phyloP scores from a whole-genome alignment of 2,797 vertebrate species.

The Eulemur coronatus region DNA sequence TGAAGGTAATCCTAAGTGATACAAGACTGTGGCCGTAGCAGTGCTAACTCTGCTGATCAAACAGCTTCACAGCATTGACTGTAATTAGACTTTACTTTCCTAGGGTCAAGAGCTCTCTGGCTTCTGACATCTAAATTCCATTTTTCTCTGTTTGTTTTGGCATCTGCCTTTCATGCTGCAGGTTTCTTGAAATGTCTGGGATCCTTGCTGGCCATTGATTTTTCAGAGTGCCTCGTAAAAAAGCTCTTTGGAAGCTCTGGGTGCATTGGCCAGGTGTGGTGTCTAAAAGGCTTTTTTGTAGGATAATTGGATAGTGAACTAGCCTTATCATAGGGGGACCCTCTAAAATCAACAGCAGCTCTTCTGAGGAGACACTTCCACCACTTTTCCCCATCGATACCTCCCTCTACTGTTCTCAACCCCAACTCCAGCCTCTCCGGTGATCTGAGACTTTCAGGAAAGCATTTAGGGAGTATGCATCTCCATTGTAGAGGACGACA shows the following conservation, averaged over 20 bases:
- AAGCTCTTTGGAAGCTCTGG: not conserved
- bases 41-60: not conserved
- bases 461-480: not conserved
- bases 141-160: not conserved
- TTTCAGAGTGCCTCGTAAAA: not conserved
- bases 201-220: not conserved
- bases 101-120: not conserved
- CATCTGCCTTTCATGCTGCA: not conserved
- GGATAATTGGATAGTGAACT: not conserved
- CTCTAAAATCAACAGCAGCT: not conserved
- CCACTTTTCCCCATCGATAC: not conserved
- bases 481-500: not conserved
- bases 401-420: not conserved
- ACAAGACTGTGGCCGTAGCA: not conserved
- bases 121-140: not conserved
- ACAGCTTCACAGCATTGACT: not conserved
- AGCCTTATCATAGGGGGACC: not conserved
- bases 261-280: not conserved
- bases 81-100: not conserved
- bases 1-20: not conserved
- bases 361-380: not conserved
- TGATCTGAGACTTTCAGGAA: not conserved
- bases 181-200: not conserved
- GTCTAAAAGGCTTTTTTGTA: not conserved
- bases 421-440: not conserved